Evolutionary conservation across 2,888 invertebrate species (phyloP).

Genomic region (Blastobasis lacticolella): DNA sequence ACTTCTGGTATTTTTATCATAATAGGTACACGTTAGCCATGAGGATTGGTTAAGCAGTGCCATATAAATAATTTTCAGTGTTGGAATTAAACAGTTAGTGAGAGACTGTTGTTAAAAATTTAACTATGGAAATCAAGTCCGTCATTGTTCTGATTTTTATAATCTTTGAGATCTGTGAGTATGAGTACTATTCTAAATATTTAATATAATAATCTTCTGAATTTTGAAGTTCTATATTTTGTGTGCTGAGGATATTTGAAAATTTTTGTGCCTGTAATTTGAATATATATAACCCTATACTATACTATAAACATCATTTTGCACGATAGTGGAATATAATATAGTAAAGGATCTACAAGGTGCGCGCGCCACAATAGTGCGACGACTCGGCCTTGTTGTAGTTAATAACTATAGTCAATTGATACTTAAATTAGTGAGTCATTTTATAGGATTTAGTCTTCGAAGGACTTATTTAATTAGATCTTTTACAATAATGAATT

Average conservation of each 20-base stretch:
- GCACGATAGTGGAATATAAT: not conserved
- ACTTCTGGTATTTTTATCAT: not conserved
- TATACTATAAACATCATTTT: not conserved
- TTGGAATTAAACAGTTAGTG: not conserved
- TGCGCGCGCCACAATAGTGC: not conserved
- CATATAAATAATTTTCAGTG: not conserved
- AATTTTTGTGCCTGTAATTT: not conserved
- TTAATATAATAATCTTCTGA: not conserved
- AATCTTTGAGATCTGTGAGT: not conserved
- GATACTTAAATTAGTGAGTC: too few species aligned
- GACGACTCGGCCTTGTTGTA: too few species aligned
- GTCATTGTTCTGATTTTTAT: not conserved
- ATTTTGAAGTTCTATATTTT: not conserved
- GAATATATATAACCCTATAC: not conserved
- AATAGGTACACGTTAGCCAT: not conserved
- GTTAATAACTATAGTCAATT: too few species aligned
- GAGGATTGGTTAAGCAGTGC: not conserved
- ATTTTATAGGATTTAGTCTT: too few species aligned
- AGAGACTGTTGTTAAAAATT: not conserved
- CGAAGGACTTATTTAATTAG: too few species aligned
- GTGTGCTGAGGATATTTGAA: not conserved
- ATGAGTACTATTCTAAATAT: not conserved
- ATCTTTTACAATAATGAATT: too few species aligned
- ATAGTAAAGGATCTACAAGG: not conserved
- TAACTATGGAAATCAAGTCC: not conserved